Conservation (phyloP, 2,113 vertebrate species). For the Coptodon bakossiorum region DNA sequence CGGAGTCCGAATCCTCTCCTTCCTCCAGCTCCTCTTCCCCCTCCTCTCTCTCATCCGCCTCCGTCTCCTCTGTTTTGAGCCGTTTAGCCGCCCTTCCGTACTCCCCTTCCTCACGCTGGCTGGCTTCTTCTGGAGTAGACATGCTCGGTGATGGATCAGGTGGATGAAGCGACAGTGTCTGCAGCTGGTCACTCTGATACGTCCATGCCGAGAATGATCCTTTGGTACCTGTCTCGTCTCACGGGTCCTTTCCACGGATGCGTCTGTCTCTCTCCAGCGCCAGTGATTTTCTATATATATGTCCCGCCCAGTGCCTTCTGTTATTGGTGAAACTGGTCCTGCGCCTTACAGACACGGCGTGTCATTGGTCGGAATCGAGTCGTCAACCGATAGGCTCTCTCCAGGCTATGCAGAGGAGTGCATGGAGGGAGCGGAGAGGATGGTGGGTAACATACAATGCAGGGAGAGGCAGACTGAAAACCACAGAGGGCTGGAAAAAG, state of each 20-base stretch:
- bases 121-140: constrained; percentile 25
- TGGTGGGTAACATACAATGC: neutral
- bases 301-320: constrained; percentile 3
- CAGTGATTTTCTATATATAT: constrained; percentile 23
- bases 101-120: constrained; percentile 31
- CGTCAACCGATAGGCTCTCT: neutral
- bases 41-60: constrained; percentile 11
- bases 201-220: neutral
- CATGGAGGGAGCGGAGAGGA: constrained; percentile 5
- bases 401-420: constrained; percentile 23
- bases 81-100: constrained; percentile 49
- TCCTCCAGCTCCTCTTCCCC: constrained; percentile 51
- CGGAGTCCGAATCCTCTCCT: constrained; percentile 52
- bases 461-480: neutral
- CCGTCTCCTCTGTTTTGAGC: constrained; percentile 36
- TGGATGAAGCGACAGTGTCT: neutral
- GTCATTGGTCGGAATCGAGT: constrained; percentile 5
- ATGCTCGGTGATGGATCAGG: constrained; percentile 13
- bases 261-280: neutral
- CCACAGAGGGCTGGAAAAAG: neutral
- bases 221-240: neutral
- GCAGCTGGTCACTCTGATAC: neutral
- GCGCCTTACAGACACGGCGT: neutral
- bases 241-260: neutral
- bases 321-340: constrained; percentile 15